phyloP scores from a whole-genome alignment of 2,113 vertebrate genomes.

The Proteles cristata region DNA sequence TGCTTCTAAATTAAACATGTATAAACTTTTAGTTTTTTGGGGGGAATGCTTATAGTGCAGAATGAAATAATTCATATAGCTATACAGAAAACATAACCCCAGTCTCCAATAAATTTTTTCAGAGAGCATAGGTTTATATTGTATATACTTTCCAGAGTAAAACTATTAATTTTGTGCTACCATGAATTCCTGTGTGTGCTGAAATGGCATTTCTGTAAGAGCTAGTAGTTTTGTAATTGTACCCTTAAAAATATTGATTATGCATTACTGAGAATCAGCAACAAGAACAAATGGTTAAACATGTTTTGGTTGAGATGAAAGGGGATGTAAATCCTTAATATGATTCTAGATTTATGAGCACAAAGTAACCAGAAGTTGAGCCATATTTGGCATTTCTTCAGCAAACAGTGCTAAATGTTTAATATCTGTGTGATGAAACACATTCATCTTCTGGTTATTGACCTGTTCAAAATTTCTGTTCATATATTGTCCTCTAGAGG shows the following conservation, averaged over 20 bases:
- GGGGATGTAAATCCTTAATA: background rate
- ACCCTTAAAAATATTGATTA: constrained; percentile 5
- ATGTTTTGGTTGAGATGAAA: constrained; percentile 2
- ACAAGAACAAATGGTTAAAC: constrained; percentile 34
- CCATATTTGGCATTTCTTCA: constrained; percentile 10
- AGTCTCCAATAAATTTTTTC: background rate
- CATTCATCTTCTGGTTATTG: constrained; percentile 64
- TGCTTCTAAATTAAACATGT: constrained; percentile 25
- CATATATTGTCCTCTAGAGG: background rate
- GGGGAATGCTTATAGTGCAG: background rate
- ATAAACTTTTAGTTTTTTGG: background rate
- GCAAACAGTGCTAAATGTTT: constrained; percentile 1
- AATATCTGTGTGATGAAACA: constrained; percentile 57
- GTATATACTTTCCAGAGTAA: background rate
- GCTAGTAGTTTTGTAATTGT: constrained; percentile 10
- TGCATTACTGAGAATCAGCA: background rate
- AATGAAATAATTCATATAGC: constrained; percentile 20
- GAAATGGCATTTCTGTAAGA: constrained; percentile 48
- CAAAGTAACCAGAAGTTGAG: background rate
- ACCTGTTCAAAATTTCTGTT: constrained; percentile 40
- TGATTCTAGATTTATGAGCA: background rate
- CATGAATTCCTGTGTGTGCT: background rate
- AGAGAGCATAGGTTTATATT: background rate
- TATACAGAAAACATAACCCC: background rate
- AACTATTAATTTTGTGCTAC: background rate